Evolutionary conservation across 2,888 invertebrate genomes (phyloP).

Genomic region (Seira ritae): DNA sequence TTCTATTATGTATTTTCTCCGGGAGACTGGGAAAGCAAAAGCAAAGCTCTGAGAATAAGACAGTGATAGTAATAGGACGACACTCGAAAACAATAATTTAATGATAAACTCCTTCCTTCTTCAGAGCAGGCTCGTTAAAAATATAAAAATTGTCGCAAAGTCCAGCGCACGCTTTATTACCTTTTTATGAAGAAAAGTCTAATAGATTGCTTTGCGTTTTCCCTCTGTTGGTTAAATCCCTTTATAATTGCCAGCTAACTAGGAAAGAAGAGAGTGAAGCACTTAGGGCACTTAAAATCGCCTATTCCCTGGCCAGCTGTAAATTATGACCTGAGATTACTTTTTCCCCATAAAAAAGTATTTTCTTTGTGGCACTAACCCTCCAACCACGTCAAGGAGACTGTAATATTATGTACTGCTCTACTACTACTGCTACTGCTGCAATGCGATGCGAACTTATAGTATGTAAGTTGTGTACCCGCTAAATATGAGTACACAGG

Average conservation of each 20-base stretch:
- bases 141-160: slow-evolving; percentile 50
- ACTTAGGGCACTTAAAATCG: slow-evolving; percentile 67
- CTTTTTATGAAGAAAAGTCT: slow-evolving; percentile 61
- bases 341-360: slow-evolving; percentile 62
- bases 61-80: slow-evolving; percentile 23
- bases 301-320: slow-evolving; percentile 67
- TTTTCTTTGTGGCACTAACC: slow-evolving; percentile 33
- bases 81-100: slow-evolving; percentile 44
- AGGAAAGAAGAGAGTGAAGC: slow-evolving; percentile 58
- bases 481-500: slow-evolving; percentile 30
- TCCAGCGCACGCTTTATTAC: slow-evolving; percentile 53
- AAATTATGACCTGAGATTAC: slow-evolving; percentile 70
- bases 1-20: too few relatives aligned
- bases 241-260: slow-evolving; percentile 67
- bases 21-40: not conserved
- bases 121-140: not conserved
- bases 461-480: not conserved
- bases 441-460: slow-evolving; percentile 5
- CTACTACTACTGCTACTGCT: too few relatives aligned
- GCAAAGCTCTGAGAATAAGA: not conserved
- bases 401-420: slow-evolving; percentile 11
- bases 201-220: slow-evolving; percentile 56
- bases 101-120: slow-evolving; percentile 40
- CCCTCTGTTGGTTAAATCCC: slow-evolving; percentile 52
- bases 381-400: not conserved